phyloP scores from a whole-genome alignment of 2,113 vertebrate genomes.

The Upupa epops region DNA sequence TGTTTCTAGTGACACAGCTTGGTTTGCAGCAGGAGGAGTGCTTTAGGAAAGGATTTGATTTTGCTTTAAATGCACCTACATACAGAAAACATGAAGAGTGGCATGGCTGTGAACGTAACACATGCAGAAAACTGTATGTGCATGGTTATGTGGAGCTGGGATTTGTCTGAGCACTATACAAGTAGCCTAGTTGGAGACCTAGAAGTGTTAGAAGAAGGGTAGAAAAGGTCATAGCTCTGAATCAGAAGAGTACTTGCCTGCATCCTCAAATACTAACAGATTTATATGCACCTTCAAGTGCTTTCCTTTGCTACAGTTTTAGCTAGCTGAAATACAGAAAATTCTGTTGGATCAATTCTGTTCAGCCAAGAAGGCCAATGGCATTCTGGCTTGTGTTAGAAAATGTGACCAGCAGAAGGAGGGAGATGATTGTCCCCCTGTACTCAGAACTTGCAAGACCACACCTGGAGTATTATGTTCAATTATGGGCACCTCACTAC shows the following conservation, averaged over 20 bases:
- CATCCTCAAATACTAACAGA: not conserved
- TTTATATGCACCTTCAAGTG: not conserved
- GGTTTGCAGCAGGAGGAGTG: conserved; percentile 3
- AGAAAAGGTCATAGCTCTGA: not conserved
- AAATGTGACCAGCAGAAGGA: too few relatives aligned
- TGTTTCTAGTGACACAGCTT: not conserved
- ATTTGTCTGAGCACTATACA: fast-evolving
- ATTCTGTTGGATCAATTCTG: not conserved
- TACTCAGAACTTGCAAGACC: too few relatives aligned
- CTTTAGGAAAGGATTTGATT: not conserved
- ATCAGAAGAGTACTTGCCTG: not conserved
- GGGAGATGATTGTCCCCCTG: too few relatives aligned
- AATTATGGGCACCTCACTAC: too few relatives aligned
- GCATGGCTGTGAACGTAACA: not conserved
- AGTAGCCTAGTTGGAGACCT: not conserved
- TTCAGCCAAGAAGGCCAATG: too few relatives aligned
- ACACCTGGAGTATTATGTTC: too few relatives aligned
- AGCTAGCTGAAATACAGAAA: not conserved
- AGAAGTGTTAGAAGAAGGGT: not conserved
- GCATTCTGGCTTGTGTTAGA: too few relatives aligned
- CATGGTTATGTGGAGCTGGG: not conserved
- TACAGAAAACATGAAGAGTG: not conserved
- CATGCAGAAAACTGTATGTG: not conserved
- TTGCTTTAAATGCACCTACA: not conserved
- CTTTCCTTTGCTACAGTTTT: not conserved